phyloP scores from a whole-genome alignment of 2,888 invertebrate genomes.

The Netelia inedita region DNA sequence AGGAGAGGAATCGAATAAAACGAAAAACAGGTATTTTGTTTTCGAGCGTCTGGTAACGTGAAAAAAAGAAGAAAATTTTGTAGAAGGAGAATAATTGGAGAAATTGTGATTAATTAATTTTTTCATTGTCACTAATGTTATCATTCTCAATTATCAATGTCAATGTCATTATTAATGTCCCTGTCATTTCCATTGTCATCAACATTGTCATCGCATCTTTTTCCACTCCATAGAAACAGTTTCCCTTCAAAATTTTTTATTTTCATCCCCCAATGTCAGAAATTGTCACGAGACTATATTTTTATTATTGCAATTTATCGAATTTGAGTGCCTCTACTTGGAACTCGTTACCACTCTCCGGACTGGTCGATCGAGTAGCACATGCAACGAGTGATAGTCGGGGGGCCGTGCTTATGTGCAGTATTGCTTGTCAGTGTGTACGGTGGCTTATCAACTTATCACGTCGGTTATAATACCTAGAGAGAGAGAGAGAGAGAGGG shows the following conservation, averaged over 20 bases:
- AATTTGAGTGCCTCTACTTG: not conserved
- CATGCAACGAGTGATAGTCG: not conserved
- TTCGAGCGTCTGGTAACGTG: not conserved
- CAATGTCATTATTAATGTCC: not conserved
- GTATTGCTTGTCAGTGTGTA: not conserved
- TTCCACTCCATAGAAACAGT: not conserved
- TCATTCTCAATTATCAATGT: not conserved
- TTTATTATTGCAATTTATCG: conserved; percentile 6
- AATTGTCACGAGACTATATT: not conserved
- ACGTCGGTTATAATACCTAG: conserved; percentile 46
- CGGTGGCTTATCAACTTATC: conserved; percentile 58
- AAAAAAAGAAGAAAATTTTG: not conserved
- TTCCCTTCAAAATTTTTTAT: not conserved
- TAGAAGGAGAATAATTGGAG: not conserved
- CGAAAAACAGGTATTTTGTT: not conserved
- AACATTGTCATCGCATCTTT: not conserved
- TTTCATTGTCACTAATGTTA: not conserved
- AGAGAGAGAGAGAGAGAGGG: not conserved
- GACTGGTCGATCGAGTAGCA: conserved; percentile 10
- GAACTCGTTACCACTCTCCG: not conserved
- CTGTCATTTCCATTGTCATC: not conserved
- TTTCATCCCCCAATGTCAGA: not conserved
- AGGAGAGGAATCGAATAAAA: not conserved
- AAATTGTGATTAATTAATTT: not conserved
- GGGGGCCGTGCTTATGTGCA: not conserved